These are phyloP conservation scores for Protosalanx chinensis DNA, from an alignment of 2,797 vertebrate species.

Conservation along the genomic window DNA sequence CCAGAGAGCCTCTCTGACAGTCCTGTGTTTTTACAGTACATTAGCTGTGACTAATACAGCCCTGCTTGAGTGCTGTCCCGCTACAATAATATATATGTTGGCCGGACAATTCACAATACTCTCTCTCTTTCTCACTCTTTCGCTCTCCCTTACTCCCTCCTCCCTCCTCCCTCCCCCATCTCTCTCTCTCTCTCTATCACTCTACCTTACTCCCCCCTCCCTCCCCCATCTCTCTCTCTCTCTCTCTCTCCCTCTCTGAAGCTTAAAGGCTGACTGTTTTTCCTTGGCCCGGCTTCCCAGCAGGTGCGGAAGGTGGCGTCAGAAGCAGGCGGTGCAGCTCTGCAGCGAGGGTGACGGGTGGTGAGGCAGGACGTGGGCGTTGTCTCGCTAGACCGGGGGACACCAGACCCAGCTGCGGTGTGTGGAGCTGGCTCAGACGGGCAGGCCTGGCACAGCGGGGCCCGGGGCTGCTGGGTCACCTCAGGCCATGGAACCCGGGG, in stretches of 20 bases:
- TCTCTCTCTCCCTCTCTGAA: conserved; percentile 46
- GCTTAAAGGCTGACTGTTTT: conserved; percentile 38
- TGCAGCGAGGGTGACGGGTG: too few species aligned
- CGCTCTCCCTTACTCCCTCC: conserved; percentile 15
- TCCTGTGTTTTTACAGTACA: conserved; percentile 61
- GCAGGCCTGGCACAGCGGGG: conserved; percentile 18
- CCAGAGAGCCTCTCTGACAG: conserved; percentile 65
- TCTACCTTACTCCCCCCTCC: too few species aligned
- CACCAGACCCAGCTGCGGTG: conserved; percentile 48
- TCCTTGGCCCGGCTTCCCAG: conserved; percentile 7
- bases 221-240: not conserved
- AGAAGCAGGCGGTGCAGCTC: conserved; percentile 5
- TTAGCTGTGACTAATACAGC: conserved; percentile 67
- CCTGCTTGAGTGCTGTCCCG: conserved; percentile 54
- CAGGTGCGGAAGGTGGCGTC: conserved; percentile 4
- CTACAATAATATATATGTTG: conserved; percentile 69
- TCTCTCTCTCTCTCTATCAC: too few species aligned
- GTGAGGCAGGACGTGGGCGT: too few species aligned
- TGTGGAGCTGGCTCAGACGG: too few species aligned
- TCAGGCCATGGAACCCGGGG: conserved; percentile 41
- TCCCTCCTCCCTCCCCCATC: too few species aligned
- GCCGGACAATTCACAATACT: conserved; percentile 36
- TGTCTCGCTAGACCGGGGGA: conserved; percentile 44
- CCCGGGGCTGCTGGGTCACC: conserved; percentile 48
- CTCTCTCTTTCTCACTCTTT: conserved; percentile 41